Conservation (phyloP, 1,140 invertebrate species). For the Lysiphlebus fabarum region DNA sequence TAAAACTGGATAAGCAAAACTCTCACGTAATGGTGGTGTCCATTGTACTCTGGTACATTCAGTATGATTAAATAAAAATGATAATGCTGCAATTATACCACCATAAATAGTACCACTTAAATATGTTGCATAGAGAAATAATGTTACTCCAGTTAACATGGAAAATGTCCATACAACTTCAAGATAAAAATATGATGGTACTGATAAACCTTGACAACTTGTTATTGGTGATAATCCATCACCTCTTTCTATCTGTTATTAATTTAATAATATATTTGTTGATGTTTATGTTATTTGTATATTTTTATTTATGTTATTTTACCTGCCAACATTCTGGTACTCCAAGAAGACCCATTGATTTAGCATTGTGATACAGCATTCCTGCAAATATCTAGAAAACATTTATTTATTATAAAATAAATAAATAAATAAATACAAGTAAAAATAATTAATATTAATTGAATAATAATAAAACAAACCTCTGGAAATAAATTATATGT, state of each 20-base stretch:
- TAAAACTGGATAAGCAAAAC: conserved; percentile 72
- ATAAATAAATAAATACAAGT: no score
- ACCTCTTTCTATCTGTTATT: conserved; percentile 61
- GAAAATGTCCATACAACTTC: conserved; percentile 67
- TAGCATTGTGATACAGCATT: conserved; percentile 57
- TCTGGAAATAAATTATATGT: conserved; percentile 82
- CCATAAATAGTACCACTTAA: conserved; percentile 68
- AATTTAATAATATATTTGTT: not conserved
- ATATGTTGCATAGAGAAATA: conserved; percentile 64
- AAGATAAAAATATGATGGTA: conserved; percentile 75
- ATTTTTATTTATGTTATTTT: conserved; percentile 11
- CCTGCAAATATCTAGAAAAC: conserved; percentile 59
- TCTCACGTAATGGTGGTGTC: conserved; percentile 81
- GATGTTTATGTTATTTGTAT: conserved; percentile 13
- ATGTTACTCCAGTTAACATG: conserved; percentile 60
- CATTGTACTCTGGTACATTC: conserved; percentile 79
- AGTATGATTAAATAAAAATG: conserved; percentile 77
- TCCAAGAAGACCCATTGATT: conserved; percentile 44
- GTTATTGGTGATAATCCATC: conserved; percentile 61
- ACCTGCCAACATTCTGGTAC: conserved; percentile 48
- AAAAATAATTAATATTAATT: not conserved
- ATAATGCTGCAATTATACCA: conserved; percentile 64
- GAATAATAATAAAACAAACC: conserved; percentile 51
- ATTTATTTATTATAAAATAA: not conserved
- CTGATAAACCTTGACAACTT: conserved; percentile 76